phyloP scores from a whole-genome alignment of 2,113 vertebrate genomes.

The Pachypanchax playfairii region DNA sequence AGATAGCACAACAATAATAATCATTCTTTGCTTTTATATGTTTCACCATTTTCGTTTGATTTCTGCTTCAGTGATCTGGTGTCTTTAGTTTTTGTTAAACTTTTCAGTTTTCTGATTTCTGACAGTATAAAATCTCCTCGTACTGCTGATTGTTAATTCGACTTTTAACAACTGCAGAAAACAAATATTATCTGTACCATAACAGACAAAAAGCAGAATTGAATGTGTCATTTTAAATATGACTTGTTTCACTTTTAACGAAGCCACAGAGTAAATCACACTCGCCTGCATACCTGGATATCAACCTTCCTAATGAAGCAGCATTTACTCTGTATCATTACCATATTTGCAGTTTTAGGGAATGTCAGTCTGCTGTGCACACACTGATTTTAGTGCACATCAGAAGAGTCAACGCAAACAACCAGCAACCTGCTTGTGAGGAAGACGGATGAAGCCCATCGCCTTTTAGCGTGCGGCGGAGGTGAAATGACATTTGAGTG shows the following conservation, averaged over 20 bases:
- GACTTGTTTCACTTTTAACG: conserved; percentile 10
- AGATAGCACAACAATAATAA: no score
- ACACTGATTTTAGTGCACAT: conserved; percentile 6
- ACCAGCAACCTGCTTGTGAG: conserved; percentile 20
- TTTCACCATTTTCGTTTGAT: no score
- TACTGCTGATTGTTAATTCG: no score
- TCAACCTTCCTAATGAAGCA: not conserved
- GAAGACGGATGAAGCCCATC: conserved; percentile 52
- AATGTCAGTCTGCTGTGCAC: not conserved
- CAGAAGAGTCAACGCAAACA: not conserved
- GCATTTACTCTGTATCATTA: conserved; percentile 31
- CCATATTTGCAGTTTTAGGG: conserved; percentile 21
- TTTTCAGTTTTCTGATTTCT: no score
- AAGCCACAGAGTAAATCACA: conserved; percentile 3
- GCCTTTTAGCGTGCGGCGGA: conserved; percentile 54
- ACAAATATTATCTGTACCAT: no score
- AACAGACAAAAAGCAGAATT: not conserved
- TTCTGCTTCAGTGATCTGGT: no score
- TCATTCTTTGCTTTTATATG: no score
- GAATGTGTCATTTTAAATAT: conserved; percentile 2
- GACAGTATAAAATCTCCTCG: no score
- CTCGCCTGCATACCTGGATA: not conserved
- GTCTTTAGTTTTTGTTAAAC: no score
- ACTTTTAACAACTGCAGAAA: no score
- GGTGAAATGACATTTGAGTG: conserved; percentile 70